Evolutionary conservation across 2,113 vertebrate species (phyloP).

Genomic region (Calidris pygmaea): DNA sequence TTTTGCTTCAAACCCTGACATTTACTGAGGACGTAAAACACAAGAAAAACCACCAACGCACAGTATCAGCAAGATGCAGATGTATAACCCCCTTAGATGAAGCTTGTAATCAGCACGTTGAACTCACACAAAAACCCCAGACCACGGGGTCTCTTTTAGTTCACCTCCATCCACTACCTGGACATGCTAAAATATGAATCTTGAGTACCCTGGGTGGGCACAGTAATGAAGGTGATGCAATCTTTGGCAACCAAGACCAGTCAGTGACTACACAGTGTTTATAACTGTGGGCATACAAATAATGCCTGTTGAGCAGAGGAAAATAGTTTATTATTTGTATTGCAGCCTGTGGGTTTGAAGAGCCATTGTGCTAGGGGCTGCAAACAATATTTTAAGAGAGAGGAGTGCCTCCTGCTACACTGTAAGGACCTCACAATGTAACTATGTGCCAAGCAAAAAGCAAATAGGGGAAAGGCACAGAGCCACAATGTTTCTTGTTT

Average conservation of each 20-base stretch:
- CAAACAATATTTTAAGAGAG: not conserved
- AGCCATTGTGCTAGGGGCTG: not conserved
- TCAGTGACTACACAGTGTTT: not conserved
- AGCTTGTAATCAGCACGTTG: not conserved
- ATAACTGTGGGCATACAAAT: not conserved
- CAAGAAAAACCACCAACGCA: not conserved
- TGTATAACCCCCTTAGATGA: fast-evolving
- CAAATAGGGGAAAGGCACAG: not conserved
- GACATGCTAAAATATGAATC: not conserved
- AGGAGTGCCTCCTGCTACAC: not conserved
- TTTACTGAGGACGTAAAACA: not conserved
- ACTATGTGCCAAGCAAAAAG: not conserved
- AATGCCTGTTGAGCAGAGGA: not conserved
- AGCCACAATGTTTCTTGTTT: not conserved
- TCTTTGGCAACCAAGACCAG: not conserved
- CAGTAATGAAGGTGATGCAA: not conserved
- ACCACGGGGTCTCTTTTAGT: not conserved
- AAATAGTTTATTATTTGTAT: not conserved
- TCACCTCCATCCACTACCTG: not conserved
- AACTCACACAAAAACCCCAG: not conserved
- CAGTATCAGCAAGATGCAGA: not conserved
- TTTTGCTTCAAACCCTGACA: not conserved
- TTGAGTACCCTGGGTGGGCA: not conserved
- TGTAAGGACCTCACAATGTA: not conserved
- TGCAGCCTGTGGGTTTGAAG: not conserved